A percentile compares a stretch with the other conserved stretches of the same genome.
Conservation (phyloP, 2,797 vertebrate genomes). For the Champsocephalus gunnari region DNA sequence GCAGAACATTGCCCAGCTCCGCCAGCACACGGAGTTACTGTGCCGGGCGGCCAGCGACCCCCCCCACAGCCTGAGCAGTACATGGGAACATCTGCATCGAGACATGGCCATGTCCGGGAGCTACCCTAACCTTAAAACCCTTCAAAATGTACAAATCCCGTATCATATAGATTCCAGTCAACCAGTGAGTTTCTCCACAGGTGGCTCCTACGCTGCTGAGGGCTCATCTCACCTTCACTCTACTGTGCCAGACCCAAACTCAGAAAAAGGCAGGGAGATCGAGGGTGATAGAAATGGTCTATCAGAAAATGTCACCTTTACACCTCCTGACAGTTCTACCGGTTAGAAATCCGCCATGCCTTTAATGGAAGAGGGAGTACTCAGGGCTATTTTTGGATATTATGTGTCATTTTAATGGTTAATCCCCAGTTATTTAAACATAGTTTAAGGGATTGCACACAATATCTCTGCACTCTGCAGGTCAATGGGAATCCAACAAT, state of each 20-base stretch:
- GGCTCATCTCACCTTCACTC: conserved; percentile 25
- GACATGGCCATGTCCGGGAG: conserved; percentile 77
- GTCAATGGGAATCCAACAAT: conserved; percentile 12
- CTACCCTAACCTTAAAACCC: conserved; percentile 70
- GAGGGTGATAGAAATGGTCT: background rate
- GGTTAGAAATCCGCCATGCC: conserved; percentile 52
- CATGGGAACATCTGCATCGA: conserved; percentile 68
- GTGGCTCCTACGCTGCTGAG: conserved; percentile 15
- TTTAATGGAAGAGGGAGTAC: conserved; percentile 26
- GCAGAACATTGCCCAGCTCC: conserved; percentile 77
- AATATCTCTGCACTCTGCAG: conserved; percentile 17
- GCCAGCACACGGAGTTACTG: conserved; percentile 79
- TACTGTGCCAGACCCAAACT: conserved; percentile 18
- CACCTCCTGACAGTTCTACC: conserved; percentile 80
- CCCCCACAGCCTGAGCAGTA: conserved; percentile 6
- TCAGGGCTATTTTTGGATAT: conserved; percentile 23
- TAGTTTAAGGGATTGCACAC: background rate
- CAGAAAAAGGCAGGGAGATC: conserved; percentile 29
- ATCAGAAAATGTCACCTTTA: conserved; percentile 46
- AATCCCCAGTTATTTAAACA: background rate
- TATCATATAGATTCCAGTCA: conserved; percentile 23
- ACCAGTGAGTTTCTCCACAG: conserved; percentile 19
- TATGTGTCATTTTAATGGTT: background rate
- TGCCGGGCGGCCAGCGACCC: conserved; percentile 64
- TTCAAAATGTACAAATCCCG: conserved; percentile 28